phyloP scores from a whole-genome alignment of 2,888 invertebrate genomes.

The Drosophila planitibia region DNA sequence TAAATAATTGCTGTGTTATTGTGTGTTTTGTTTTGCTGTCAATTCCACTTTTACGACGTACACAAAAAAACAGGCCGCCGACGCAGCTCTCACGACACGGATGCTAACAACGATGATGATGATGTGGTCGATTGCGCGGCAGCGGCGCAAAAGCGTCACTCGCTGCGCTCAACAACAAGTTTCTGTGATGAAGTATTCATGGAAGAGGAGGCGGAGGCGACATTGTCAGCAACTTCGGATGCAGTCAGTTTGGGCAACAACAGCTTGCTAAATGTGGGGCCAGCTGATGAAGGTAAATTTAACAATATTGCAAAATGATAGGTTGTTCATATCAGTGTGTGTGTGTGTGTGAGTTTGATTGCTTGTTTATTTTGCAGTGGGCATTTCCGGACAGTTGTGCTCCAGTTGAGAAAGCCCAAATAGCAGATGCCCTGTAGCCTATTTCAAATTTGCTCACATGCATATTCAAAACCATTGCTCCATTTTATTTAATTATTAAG shows the following conservation, averaged over 20 bases:
- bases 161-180: constrained; percentile 82
- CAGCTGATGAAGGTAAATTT: constrained; percentile 68
- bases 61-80: constrained; percentile 67
- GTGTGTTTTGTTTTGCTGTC: constrained; percentile 48
- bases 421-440: not conserved
- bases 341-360: constrained; percentile 10
- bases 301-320: constrained; percentile 8
- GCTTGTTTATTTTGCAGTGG: constrained; percentile 7
- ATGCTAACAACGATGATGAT: constrained; percentile 47
- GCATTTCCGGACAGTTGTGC: constrained; percentile 23
- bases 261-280: constrained; percentile 59
- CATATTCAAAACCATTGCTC: not conserved
- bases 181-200: constrained; percentile 82
- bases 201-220: constrained; percentile 60
- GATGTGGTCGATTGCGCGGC: constrained; percentile 50
- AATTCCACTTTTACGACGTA: constrained; percentile 42
- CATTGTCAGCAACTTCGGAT: constrained; percentile 40
- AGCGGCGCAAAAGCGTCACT: constrained; percentile 74
- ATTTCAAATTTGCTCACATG: not conserved
- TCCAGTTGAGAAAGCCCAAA: not conserved
- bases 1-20: constrained; percentile 10
- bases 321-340: not conserved
- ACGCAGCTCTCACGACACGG: constrained; percentile 61
- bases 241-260: constrained; percentile 62
- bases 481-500: not conserved